phyloP scores from a whole-genome alignment of 2,797 vertebrate species.

The Sibirionetta formosa region DNA sequence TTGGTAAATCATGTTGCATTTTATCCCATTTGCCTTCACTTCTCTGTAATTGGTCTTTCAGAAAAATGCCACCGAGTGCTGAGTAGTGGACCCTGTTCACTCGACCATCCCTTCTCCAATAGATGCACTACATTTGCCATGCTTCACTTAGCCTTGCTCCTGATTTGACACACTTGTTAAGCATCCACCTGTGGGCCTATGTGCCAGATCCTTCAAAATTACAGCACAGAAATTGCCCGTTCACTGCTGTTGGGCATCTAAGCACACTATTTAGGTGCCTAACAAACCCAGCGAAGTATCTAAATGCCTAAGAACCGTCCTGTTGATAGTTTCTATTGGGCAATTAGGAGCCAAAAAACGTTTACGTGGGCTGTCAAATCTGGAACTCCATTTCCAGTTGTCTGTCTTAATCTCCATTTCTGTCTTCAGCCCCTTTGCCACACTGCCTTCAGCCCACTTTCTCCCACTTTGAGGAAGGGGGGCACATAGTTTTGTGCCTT shows the following conservation, averaged over 20 bases:
- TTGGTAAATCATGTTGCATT: conserved; percentile 41
- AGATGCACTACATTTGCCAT: accelerated
- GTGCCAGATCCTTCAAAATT: neutral
- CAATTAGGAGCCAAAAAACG: neutral
- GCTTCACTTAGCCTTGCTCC: accelerated
- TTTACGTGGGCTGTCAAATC: accelerated
- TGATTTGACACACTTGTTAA: neutral
- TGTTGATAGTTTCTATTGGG: neutral
- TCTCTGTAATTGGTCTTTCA: neutral
- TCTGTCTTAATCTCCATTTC: neutral
- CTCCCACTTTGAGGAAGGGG: accelerated
- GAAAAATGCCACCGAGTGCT: neutral
- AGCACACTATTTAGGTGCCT: neutral
- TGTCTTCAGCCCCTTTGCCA: neutral
- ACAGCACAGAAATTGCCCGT: neutral
- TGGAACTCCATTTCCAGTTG: neutral
- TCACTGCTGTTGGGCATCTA: neutral
- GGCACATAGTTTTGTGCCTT: neutral
- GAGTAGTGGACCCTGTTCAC: neutral
- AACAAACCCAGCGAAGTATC: accelerated
- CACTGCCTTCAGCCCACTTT: neutral
- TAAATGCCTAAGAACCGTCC: neutral
- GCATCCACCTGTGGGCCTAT: neutral
- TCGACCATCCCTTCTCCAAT: neutral
- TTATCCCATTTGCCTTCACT: conserved; percentile 10